phyloP scores from a whole-genome alignment of 2,113 vertebrate genomes.

The Urocitellus parryii region DNA sequence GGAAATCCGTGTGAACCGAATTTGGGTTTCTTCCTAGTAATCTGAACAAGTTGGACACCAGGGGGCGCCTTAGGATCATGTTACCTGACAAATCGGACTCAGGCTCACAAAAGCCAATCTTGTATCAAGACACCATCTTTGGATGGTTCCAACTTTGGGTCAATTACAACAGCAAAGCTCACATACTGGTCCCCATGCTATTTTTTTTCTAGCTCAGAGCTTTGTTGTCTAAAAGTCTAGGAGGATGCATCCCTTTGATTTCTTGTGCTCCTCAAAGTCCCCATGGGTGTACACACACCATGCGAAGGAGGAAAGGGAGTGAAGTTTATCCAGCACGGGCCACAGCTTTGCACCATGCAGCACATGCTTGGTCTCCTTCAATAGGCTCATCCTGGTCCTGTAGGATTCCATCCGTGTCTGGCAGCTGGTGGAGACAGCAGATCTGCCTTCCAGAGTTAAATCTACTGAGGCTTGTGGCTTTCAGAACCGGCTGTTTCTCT shows the following conservation, averaged over 20 bases:
- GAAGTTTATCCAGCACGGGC: too few relatives aligned
- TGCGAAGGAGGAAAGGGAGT: neutral
- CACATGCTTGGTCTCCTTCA: neutral
- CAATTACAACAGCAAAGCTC: neutral
- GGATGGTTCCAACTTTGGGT: neutral
- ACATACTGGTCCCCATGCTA: neutral
- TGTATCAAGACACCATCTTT: neutral
- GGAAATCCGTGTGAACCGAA: neutral
- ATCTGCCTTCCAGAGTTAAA: neutral
- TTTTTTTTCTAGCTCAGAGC: neutral
- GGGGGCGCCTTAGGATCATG: constrained; percentile 65
- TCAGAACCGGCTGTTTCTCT: neutral
- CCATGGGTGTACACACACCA: accelerated
- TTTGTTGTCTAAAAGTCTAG: neutral
- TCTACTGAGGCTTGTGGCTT: neutral
- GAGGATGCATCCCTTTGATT: neutral
- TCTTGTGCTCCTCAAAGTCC: neutral
- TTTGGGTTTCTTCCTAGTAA: neutral
- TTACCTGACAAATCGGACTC: neutral
- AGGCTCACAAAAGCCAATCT: neutral
- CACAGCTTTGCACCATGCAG: accelerated
- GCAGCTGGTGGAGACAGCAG: neutral
- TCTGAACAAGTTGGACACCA: constrained; percentile 16
- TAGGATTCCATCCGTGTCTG: neutral
- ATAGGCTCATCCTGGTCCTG: neutral